Evolutionary conservation across 1,140 invertebrate species (phyloP).

Genomic region (Heliconius nattereri): DNA sequence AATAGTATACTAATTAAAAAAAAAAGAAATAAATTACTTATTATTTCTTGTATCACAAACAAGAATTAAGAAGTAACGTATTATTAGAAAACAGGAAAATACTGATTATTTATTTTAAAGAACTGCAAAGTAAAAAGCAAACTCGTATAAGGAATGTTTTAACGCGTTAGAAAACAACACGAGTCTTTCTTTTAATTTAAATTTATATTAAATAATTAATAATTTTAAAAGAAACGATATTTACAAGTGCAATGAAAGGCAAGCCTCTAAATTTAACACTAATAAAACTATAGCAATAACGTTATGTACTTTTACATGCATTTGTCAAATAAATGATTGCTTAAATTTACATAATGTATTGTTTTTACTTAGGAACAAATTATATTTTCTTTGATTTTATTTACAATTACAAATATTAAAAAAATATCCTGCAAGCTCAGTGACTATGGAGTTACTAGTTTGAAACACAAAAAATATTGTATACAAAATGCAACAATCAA

Average conservation of each 20-base stretch:
- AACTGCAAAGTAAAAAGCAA: neutral
- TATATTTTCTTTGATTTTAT: too few relatives aligned
- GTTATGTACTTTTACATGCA: neutral
- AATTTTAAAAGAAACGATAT: slow-evolving; percentile 21
- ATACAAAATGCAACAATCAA: too few relatives aligned
- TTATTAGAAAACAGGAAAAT: neutral
- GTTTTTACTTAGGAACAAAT: slow-evolving; percentile 4
- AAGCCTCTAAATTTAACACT: slow-evolving; percentile 31
- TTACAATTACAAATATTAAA: too few relatives aligned
- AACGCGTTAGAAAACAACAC: slow-evolving; percentile 19
- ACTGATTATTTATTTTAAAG: neutral
- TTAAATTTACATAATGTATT: neutral
- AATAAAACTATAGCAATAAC: slow-evolving; percentile 5
- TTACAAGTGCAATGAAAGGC: slow-evolving; percentile 31
- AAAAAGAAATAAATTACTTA: slow-evolving; percentile 31
- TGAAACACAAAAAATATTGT: too few relatives aligned
- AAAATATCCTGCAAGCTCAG: neutral
- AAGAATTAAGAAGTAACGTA: slow-evolving; percentile 37
- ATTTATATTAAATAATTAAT: slow-evolving; percentile 2
- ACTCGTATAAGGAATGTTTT: slow-evolving; percentile 2
- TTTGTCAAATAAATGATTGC: neutral
- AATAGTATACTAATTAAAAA: neutral
- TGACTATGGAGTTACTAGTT: neutral
- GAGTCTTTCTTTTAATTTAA: neutral
- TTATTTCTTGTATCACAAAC: slow-evolving; percentile 32